Base-by-base conservation (phyloP, 2,888 invertebrate genomes). In the Drosophila maculinotata region DNA sequence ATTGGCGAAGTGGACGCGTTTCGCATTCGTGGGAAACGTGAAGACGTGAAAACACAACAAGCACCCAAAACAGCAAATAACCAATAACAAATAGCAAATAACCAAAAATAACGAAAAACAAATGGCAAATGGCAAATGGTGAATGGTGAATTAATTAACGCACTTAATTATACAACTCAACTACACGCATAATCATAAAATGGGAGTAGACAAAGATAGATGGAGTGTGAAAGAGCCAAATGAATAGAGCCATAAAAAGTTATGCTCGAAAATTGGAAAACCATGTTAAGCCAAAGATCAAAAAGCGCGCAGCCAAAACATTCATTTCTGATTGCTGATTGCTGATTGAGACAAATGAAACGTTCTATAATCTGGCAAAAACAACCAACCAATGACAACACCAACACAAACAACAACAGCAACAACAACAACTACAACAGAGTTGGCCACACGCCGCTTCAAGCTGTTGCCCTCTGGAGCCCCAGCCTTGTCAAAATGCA, bases 281-380 rank as follows among this genome's bases (percentile, higher is more conserved):
- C 62, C 86, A 72, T 86, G 86, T 86, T 79, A 64, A 59, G 49
- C 42, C 63, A 28, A 47, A 68, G 74, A 79, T 68, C 84, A 76
- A 79, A 79, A 45, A 17, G 65, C 36, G 57, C 44, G 14, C 35
- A 35, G 28, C 49, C 41, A 44, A 44, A 45, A 69, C 75, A 77
- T 77, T 68, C 74, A 64, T 76, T 71, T 81, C 10, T 75, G 72
- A 81, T 69, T 73, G 71, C 10, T 75, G 72, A 81, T 69, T 73
- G 71, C 69, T 84, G 82, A 81, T 87, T 86, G 77, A 74, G 79
- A 81, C 86, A 87, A 87, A 82, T 84, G 85, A 82, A 84, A 87
- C 75, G 78, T 83, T 86, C 80, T 79, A 65, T 62, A 69, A 79
- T 69, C 82, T 72, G 83, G 72, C 72, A 20, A 60, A 56, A 56